Evolutionary conservation across 2,113 vertebrate species (phyloP).

Genomic region (Taurulus bubalis): DNA sequence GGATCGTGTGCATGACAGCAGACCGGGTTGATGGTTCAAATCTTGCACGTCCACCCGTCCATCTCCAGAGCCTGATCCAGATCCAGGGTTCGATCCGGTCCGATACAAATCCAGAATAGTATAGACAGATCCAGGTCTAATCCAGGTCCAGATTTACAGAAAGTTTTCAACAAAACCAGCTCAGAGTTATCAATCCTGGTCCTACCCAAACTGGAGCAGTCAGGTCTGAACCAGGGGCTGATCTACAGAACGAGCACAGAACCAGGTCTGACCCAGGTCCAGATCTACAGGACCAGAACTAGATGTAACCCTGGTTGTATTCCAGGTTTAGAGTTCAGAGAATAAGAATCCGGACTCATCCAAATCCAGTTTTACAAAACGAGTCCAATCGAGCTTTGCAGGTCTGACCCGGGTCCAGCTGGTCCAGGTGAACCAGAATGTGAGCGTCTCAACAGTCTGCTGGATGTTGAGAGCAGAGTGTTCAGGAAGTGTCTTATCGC

Average conservation of each 20-base stretch:
- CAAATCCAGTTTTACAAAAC: background rate
- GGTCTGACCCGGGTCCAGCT: background rate
- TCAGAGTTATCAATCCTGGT: background rate
- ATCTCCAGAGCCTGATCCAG: conserved; percentile 2
- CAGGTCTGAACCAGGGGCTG: background rate
- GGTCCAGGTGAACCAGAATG: background rate
- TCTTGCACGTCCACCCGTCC: background rate
- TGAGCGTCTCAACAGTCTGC: background rate
- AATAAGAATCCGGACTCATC: background rate
- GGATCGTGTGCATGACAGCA: conserved; percentile 89
- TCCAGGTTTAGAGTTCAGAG: background rate
- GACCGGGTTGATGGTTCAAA: background rate
- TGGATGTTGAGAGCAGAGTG: conserved; percentile 14
- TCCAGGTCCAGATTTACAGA: background rate
- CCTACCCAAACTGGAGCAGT: background rate
- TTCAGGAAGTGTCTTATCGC: conserved; percentile 68
- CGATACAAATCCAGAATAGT: background rate
- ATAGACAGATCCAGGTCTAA: background rate
- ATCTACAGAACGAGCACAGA: background rate
- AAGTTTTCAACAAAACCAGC: background rate
- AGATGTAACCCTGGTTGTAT: background rate
- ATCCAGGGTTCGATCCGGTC: background rate
- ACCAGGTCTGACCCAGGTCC: background rate
- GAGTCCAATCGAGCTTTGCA: background rate
- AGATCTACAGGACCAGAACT: background rate